These are phyloP conservation scores for Hypsopygia costalis DNA, from an alignment of 2,888 invertebrate genomes.

Conservation along the genomic window DNA sequence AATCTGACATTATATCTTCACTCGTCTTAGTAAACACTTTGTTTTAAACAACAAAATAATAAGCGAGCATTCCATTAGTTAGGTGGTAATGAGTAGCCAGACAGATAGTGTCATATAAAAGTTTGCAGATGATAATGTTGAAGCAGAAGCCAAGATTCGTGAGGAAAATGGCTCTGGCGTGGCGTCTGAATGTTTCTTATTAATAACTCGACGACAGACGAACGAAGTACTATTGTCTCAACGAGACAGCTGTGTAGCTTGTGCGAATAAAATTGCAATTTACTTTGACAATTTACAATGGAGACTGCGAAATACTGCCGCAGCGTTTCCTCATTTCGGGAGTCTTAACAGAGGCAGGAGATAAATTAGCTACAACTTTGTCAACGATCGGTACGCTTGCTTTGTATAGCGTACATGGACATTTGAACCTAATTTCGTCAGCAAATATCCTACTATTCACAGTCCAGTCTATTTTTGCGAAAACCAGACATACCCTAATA, in stretches of 20 bases:
- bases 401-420: too few relatives aligned
- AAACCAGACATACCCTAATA: too few relatives aligned
- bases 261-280: constrained; percentile 3
- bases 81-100: not conserved
- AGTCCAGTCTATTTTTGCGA: too few relatives aligned
- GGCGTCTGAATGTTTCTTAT: constrained; percentile 11
- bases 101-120: constrained; percentile 3
- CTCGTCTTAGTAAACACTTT: not conserved
- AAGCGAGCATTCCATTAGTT: not conserved
- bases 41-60: not conserved
- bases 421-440: too few relatives aligned
- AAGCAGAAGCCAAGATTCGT: not conserved
- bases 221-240: constrained; percentile 9
- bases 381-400: too few relatives aligned
- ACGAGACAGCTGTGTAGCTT: not conserved
- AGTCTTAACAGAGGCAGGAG: too few relatives aligned
- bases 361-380: too few relatives aligned
- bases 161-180: not conserved
- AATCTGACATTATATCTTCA: not conserved
- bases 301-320: too few relatives aligned
- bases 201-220: constrained; percentile 16
- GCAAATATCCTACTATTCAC: too few relatives aligned
- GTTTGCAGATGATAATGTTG: not conserved
- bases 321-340: too few relatives aligned
- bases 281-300: too few relatives aligned